Percentiles rank a stretch among this genome's conserved stretches.
phyloP scores from a whole-genome alignment of 2,113 vertebrate species.

The Beaufortia kweichowensis region DNA sequence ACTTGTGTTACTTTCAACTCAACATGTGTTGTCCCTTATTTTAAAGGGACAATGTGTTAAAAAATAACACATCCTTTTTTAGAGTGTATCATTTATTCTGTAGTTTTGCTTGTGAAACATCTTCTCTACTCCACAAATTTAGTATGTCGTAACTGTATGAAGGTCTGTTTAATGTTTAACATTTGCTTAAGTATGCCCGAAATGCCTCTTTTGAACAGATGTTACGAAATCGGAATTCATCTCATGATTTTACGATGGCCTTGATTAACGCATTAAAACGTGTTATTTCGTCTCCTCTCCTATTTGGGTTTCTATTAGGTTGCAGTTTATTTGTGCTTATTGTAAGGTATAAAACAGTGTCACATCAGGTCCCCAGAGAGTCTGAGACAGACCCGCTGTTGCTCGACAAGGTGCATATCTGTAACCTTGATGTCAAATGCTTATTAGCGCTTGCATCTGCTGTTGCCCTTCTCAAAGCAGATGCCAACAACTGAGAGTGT shows the following conservation, averaged over 20 bases:
- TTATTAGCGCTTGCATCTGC: slow-evolving; percentile 46
- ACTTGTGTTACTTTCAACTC: no score
- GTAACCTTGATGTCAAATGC: slow-evolving; percentile 42
- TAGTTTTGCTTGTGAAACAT: background rate
- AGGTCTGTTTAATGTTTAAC: slow-evolving; percentile 6
- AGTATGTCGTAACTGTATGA: background rate
- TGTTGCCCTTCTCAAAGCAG: slow-evolving; percentile 37
- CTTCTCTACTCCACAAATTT: background rate
- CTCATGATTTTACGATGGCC: slow-evolving; percentile 12
- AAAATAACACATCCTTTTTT: no score
- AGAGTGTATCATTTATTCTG: background rate
- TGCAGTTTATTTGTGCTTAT: slow-evolving; percentile 29
- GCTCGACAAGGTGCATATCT: slow-evolving; percentile 33
- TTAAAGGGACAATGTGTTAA: no score
- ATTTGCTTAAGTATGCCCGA: slow-evolving; percentile 16
- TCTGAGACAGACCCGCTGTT: slow-evolving; percentile 19
- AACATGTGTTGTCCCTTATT: no score
- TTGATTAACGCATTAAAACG: slow-evolving; percentile 16
- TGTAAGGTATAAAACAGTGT: slow-evolving; percentile 20
- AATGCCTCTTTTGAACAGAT: slow-evolving; percentile 23
- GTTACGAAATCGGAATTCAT: slow-evolving; percentile 3
- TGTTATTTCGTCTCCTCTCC: background rate
- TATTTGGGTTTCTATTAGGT: slow-evolving; percentile 1
- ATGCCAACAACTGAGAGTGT: slow-evolving; percentile 22
- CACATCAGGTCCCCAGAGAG: slow-evolving; percentile 31